Evolutionary conservation across 2,113 vertebrate species (phyloP), one percentile per base, ranked within the genome.

Genomic region (Porphyrio hochstetteri): DNA sequence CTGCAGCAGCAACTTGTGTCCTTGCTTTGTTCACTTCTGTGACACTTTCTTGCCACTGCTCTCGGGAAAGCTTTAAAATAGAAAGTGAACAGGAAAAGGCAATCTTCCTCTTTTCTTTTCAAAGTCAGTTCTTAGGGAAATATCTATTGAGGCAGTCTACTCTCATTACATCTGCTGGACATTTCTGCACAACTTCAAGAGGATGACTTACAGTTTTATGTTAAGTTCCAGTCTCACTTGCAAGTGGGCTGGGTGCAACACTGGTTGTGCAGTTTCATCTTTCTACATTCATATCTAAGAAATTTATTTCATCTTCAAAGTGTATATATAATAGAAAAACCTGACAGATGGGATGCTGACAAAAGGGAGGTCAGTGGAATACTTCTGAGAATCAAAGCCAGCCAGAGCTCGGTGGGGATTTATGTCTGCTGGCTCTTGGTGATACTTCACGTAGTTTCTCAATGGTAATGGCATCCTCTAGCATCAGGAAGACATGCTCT

Each of bases 221-320:
- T 40, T 91, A 80, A 93, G 86, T 97, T 94, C 68, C 91, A 89
- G 68, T 92, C 76, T 86, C 77, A 77, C 69, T 95, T 75, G 13
- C 61, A 75, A 94, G 85, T 95, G 85, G 76, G 85, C 89, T 95
- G 74, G 42, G 57, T 65, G 38, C 60, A 81, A 38, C 16, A 56
- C 65, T 95, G 80, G 90, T 92, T 63, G 23, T 59, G 60, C 23
- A 38, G 56, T 84, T 96, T 92, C 94, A 96, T 97, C 83, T 91
- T 69, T 92, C 90, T 96, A 36, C 85, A 93, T 96, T 96, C 88
- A 97, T 91, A 97, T 82, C 63, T 77, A 71, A 97, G 82, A 92
- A 79, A 87, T 10, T 7, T 95, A 89, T 97, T 97, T 97, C 65
- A 94, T 86, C 92, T 93, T 94, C 93, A 88, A 93, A 93, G 48